Base-by-base conservation (phyloP, 2,888 invertebrate species). In the Noctuana brunneofusca region DNA sequence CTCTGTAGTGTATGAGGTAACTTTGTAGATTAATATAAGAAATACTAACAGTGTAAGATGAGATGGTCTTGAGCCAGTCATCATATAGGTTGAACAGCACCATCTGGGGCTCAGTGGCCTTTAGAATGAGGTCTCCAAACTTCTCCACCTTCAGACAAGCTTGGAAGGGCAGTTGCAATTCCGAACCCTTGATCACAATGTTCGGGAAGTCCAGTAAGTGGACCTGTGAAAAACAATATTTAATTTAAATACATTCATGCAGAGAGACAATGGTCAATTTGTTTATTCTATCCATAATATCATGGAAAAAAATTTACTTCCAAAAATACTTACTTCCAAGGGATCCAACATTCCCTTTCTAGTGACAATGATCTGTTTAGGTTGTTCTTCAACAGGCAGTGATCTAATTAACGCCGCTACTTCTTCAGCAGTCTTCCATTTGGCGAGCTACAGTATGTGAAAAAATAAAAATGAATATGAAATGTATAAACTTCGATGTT, bases 401-500 rank as follows among this genome's bases (percentile, higher is more conserved):
- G 99, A 99, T 48, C 99, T 95, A 94, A 99, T 99, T 75, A 99
- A 91, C 32, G 99, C 99, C 0, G 99, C 99, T 14, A 99, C 99
- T 96, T 99, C 99, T 92, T 99, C 99, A 56, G 99, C 99, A 0
- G 99, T 99, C 90, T 99, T 99, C 99, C 99, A 99, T 89, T 99
- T 99, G 9, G 99, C 99, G 87, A 99, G 93, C 93, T 96, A 80
- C 54, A 38, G 1, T 27, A 55, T 14, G 74, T 18, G 20, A 30
- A 56, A 32, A 20, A 46, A 16, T 3, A 4, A 30, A 14, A 46
- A 30, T 30, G 16, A 16, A 5, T 14, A 4, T 43, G 41, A 14
- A 30, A 35, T 5, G 12, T 5, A 3, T 18, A 53, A 20, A 53
- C 35, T 35, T 35, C 2, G n/a, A n/a, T n/a, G n/a, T n/a, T n/a